phyloP scores from a whole-genome alignment of 2,888 invertebrate species.

The Electrophaes corylata region DNA sequence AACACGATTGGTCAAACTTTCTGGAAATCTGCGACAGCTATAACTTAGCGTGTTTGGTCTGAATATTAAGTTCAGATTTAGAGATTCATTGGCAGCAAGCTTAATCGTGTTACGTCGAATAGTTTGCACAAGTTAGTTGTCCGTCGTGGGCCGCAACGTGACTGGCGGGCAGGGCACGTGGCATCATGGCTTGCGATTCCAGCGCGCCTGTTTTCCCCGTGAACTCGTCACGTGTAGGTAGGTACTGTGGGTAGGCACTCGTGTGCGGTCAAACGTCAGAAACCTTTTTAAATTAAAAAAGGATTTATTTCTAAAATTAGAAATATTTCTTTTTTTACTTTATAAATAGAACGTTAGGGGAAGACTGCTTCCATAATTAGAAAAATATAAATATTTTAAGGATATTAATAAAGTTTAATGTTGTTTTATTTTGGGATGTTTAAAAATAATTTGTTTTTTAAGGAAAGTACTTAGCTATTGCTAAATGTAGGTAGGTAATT shows the following conservation, averaged over 20 bases:
- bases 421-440: background rate
- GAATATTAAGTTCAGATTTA: constrained; percentile 3
- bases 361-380: background rate
- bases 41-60: constrained; percentile 2
- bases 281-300: background rate
- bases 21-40: background rate
- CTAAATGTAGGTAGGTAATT: too few species aligned
- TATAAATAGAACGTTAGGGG: background rate
- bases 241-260: background rate
- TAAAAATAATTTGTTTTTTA: background rate
- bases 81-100: constrained; percentile 2
- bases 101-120: constrained; percentile 10
- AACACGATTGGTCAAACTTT: background rate
- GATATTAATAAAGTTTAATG: too few species aligned
- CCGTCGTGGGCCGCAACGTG: constrained; percentile 51
- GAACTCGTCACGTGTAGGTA: background rate
- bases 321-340: background rate
- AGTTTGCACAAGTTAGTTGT: constrained; percentile 38
- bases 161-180: constrained; percentile 34
- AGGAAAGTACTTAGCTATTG: too few species aligned
- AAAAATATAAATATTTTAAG: too few species aligned
- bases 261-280: background rate
- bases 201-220: constrained; percentile 1
- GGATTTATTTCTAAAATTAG: constrained; percentile 5
- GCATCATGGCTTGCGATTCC: background rate